Percentiles rank a stretch among this genome's conserved stretches.
phyloP scores from a whole-genome alignment of 1,140 invertebrate genomes.

The Atta cephalotes region DNA sequence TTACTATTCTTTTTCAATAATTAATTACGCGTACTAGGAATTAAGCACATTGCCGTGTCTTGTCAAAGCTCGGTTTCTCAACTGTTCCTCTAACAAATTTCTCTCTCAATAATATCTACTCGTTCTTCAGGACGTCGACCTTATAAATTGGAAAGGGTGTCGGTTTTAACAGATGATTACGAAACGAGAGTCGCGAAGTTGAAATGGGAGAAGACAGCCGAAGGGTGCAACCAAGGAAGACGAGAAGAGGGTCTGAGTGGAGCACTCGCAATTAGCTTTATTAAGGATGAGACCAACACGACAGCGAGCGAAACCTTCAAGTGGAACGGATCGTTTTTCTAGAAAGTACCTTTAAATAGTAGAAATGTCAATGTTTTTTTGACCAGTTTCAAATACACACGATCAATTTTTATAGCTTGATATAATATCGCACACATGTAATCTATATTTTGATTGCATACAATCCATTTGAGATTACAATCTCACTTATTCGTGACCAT shows the following conservation, averaged over 20 bases:
- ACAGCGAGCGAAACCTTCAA: slow-evolving; percentile 56
- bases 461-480: neutral
- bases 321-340: slow-evolving; percentile 58
- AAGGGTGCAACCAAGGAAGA: slow-evolving; percentile 35
- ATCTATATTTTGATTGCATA: no score
- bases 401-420: neutral
- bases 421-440: neutral
- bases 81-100: slow-evolving; percentile 14
- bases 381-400: neutral
- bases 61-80: slow-evolving; percentile 15
- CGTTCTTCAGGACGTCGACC: slow-evolving; percentile 44
- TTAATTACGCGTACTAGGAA: slow-evolving; percentile 28
- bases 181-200: slow-evolving; percentile 58
- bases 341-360: neutral
- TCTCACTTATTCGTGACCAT: neutral
- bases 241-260: slow-evolving; percentile 39
- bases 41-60: neutral
- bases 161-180: slow-evolving; percentile 71
- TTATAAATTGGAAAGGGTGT: slow-evolving; percentile 72
- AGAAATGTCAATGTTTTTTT: slow-evolving; percentile 8
- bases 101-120: neutral
- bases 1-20: neutral
- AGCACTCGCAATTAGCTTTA: slow-evolving; percentile 72
- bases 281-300: slow-evolving; percentile 65
- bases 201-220: slow-evolving; percentile 49